Base-by-base conservation (phyloP, 2,113 vertebrate genomes). In the Calcarius ornatus region DNA sequence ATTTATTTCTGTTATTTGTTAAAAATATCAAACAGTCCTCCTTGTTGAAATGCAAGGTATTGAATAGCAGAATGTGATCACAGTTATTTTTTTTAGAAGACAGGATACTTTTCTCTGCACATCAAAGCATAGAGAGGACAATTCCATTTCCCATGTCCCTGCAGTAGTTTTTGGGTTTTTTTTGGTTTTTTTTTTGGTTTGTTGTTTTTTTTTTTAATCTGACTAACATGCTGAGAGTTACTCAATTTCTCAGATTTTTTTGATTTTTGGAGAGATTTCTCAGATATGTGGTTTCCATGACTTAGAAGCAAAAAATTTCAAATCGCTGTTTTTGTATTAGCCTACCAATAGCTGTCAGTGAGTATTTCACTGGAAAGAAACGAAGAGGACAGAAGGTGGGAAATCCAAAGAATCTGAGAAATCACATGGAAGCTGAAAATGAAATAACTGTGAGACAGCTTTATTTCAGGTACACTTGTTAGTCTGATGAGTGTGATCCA, bases 1-100 rank as follows among this genome's bases (percentile, higher is more conserved):
- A 79, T 89, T 91, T 91, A 92, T 84, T 91, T 84, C 63, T 90
- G 56, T 89, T 83, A 53, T 88, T 87, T 70, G 61, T 63, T 90
- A 64, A 92, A 85, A 85, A 77, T 82, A 92, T 57, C 73, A 51
- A 24, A 48, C 57, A 56, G 53, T 57, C 65, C 37, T 84, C 72
- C 28, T 61, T 73, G 33, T 71, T 96, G 65, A 92, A 96, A 86
- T 68, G 38, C 28, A 35, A 53, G 27, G 7, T 89, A 76, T 63
- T 86, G 65, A 92, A 60, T 71, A 92, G 69, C 54, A 88, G 86
- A 83, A 83, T 81, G 40, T 70, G 81, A 47, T 83, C 60, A 33
- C 53, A 47, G 70, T 23, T 88, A 5, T 28, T 22, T 81, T 94
- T 92, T 91, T 90, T 50, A 82, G 69, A 86, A 85, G 69, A 40